Percentiles rank a stretch among this genome's conserved stretches.
Evolutionary conservation across 2,797 vertebrate genomes (phyloP).

Genomic region (Gymnothorax javanicus): DNA sequence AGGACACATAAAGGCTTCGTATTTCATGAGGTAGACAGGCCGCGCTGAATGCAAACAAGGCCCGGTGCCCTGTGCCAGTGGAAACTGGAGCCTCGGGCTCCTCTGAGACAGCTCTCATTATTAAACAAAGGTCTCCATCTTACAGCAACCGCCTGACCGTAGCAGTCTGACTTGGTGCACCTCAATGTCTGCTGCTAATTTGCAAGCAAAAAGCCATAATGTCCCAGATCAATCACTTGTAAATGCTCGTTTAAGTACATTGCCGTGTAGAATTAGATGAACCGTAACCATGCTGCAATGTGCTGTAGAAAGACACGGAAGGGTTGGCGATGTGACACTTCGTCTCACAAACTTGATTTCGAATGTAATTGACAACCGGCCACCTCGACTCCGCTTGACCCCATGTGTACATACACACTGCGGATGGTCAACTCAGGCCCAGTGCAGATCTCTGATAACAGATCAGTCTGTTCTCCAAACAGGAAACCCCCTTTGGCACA

Average conservation of each 20-base stretch:
- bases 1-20: neutral
- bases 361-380: neutral
- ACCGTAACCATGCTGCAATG: neutral
- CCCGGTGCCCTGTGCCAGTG: neutral
- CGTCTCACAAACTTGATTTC: neutral
- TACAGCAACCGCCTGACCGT: neutral
- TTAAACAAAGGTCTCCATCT: neutral
- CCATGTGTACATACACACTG: neutral
- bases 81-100: neutral
- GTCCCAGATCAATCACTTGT: neutral
- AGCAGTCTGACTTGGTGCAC: neutral
- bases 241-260: neutral
- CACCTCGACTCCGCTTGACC: neutral
- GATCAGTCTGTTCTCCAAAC: too few relatives aligned
- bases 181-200: neutral
- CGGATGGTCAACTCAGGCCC: too few relatives aligned
- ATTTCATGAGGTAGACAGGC: neutral
- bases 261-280: neutral
- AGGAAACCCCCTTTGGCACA: neutral
- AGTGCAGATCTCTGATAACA: too few relatives aligned
- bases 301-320: neutral
- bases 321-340: neutral
- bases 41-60: neutral
- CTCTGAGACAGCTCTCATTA: conserved; percentile 1
- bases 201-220: neutral